Evolutionary conservation across 1,140 invertebrate genomes (phyloP), one percentile per base, ranked within the genome.

Genomic region (Drosophila burlai): DNA sequence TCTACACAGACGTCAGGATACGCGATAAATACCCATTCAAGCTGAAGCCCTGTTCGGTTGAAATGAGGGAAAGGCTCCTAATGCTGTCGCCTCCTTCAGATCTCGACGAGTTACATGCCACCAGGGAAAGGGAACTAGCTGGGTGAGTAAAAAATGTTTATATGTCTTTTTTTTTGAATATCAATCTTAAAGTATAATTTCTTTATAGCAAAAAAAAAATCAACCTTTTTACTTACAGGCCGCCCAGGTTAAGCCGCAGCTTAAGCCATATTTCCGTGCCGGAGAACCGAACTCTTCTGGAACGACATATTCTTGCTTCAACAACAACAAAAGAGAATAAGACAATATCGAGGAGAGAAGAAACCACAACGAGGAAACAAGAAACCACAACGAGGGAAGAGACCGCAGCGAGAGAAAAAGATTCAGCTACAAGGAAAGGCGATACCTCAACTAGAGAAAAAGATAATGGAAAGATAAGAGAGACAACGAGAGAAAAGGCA

Each of bases 161-260:
- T n/a, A n/a, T n/a, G n/a, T 1, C 3, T 9, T 2, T 21, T 45
- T 13, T n/a, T 42, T 38, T 26, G 1, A 15, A 4, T 7, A 40
- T 16, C 7, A 16, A 15, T 9, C 16, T 3, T 24, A 24, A 55
- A 55, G 10, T 9, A 4, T 10, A 2, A 6, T n/a, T 46, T 40
- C 49, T 16, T 24, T 11, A 16, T 29, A 81, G 80, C 2, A 45
- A 63, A 26, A 0, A 38, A 18, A 76, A 38, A 18, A n/a, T 10
- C 2, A 42, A 72, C n/a, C 16, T 67, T 10, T n/a, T 31, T 1
- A 45, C 21, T 3, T 81, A 76, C 38, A 36, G n/a, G 3, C 73
- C 68, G 1, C 24, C 2, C 24, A 24, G 24, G 3, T 24, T 24
- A 0, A 24, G 2, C 24, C 11, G 42, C 8, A 54, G 54, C 38